phyloP scores from a whole-genome alignment of 1,140 invertebrate genomes.

The Latrodectus geometricus region DNA sequence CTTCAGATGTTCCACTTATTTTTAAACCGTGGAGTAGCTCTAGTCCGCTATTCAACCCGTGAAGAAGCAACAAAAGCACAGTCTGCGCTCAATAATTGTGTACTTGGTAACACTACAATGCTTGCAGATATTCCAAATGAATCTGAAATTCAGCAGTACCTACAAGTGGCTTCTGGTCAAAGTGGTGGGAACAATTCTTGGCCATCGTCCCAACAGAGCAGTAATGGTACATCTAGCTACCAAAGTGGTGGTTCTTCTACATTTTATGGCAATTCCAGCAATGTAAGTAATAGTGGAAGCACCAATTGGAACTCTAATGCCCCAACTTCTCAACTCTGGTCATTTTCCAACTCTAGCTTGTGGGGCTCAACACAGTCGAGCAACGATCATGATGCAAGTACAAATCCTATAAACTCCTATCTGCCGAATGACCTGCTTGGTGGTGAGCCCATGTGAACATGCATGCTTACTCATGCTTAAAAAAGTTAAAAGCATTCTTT shows the following conservation, averaged over 20 bases:
- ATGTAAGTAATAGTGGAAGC: background rate
- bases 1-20: slow-evolving; percentile 93
- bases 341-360: slow-evolving; percentile 70
- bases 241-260: slow-evolving; percentile 27
- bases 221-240: slow-evolving; percentile 57
- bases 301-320: slow-evolving; percentile 39
- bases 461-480: background rate
- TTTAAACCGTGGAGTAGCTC: slow-evolving; percentile 83
- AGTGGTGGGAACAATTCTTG: background rate
- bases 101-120: slow-evolving; percentile 95
- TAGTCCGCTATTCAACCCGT: slow-evolving; percentile 89
- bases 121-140: slow-evolving; percentile 92
- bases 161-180: slow-evolving; percentile 77
- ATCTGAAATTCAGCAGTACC: slow-evolving; percentile 84
- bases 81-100: slow-evolving; percentile 93
- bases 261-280: slow-evolving; percentile 16
- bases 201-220: slow-evolving; percentile 6
- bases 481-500: background rate
- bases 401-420: slow-evolving; percentile 86
- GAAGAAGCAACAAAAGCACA: slow-evolving; percentile 97
- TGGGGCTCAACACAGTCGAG: slow-evolving; percentile 75
- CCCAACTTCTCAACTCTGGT: slow-evolving; percentile 51
- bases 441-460: slow-evolving; percentile 67
- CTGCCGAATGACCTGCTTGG: slow-evolving; percentile 88
- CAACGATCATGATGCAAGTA: slow-evolving; percentile 77